These are phyloP conservation scores for Vanessa atalanta DNA, from an alignment of 1,140 invertebrate species.

Conservation along the genomic window DNA sequence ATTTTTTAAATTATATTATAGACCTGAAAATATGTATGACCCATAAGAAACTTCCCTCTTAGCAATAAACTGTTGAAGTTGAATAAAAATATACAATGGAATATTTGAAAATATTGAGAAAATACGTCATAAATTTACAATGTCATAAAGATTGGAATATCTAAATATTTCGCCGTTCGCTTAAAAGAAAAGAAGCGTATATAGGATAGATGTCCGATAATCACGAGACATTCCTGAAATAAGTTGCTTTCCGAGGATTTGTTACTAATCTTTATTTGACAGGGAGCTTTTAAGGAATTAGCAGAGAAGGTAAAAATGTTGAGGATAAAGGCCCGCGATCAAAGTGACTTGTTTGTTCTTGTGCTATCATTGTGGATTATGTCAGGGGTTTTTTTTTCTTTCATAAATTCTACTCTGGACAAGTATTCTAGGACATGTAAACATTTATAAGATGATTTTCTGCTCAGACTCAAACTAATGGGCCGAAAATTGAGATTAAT, in stretches of 20 bases:
- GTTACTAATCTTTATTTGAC: constrained; percentile 46
- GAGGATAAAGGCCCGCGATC: constrained; percentile 37
- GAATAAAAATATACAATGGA: too few species aligned
- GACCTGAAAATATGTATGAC: too few species aligned
- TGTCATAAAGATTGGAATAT: background rate
- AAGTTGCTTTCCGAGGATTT: constrained; percentile 30
- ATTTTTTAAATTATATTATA: too few species aligned
- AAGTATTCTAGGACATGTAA: background rate
- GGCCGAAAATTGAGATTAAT: background rate
- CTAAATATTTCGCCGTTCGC: background rate
- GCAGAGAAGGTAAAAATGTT: constrained; percentile 39
- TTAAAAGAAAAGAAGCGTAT: constrained; percentile 1
- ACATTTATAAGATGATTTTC: background rate
- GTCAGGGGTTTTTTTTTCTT: constrained; percentile 21
- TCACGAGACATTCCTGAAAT: constrained; percentile 12
- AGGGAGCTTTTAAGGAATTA: constrained; percentile 47
- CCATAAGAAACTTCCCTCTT: too few species aligned
- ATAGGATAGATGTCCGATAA: constrained; percentile 11
- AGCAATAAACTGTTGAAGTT: too few species aligned
- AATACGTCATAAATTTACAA: too few species aligned
- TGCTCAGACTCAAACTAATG: background rate
- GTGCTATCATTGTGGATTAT: constrained; percentile 38
- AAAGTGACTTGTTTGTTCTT: constrained; percentile 38
- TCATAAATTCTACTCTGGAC: background rate
- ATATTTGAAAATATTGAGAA: too few species aligned